Evolutionary conservation across 2,888 invertebrate genomes (phyloP).

Genomic region (Ommatoiulus sabulosus): DNA sequence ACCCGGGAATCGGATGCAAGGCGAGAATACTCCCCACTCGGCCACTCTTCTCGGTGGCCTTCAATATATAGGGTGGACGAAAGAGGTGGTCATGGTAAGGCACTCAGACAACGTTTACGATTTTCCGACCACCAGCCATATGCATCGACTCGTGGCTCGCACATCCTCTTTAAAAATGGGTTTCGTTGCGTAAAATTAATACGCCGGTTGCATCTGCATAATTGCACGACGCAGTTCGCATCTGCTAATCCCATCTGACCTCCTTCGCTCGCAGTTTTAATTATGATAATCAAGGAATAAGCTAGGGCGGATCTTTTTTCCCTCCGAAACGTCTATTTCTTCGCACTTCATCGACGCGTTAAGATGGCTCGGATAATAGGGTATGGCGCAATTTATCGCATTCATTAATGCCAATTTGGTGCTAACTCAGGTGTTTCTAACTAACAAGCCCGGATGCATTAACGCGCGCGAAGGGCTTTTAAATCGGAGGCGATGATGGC

Average conservation of each 20-base stretch:
- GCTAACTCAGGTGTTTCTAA: constrained; percentile 19
- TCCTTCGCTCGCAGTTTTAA: neutral
- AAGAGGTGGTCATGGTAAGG: too few relatives aligned
- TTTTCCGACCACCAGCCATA: too few relatives aligned
- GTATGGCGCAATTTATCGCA: neutral
- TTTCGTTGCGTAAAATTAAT: neutral
- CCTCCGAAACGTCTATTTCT: neutral
- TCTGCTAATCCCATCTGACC: constrained; percentile 19
- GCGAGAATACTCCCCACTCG: too few relatives aligned
- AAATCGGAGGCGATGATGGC: neutral
- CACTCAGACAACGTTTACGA: too few relatives aligned
- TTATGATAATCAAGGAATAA: neutral
- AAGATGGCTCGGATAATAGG: neutral
- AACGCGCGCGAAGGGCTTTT: neutral
- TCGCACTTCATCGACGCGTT: neutral
- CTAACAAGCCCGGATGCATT: neutral
- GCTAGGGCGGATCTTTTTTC: neutral
- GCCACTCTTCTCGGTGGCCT: too few relatives aligned
- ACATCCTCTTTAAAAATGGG: neutral
- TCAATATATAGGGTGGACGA: too few relatives aligned
- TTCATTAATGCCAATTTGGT: constrained; percentile 10
- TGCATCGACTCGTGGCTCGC: neutral
- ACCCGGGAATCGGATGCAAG: too few relatives aligned
- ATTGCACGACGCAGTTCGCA: neutral
- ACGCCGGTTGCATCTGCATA: neutral